phyloP scores from a whole-genome alignment of 2,113 vertebrate species.

The Corythoichthys intestinalis region DNA sequence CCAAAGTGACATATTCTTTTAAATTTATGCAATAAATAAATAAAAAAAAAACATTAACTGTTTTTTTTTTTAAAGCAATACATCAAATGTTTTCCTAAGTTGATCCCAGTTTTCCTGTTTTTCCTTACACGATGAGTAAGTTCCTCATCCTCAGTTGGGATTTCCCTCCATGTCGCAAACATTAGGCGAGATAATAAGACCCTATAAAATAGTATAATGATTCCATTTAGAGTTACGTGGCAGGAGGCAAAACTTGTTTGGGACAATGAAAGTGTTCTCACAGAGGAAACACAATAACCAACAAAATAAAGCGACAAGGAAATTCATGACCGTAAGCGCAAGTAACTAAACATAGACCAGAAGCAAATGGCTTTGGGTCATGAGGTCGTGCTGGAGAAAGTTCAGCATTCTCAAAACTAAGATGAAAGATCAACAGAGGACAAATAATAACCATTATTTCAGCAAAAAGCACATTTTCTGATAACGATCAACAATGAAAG shows the following conservation, averaged over 20 bases:
- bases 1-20: not conserved
- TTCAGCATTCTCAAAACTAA: constrained; percentile 33
- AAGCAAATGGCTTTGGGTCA: constrained; percentile 12
- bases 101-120: constrained; percentile 40
- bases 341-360: constrained; percentile 32
- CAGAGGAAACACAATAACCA: constrained; percentile 54
- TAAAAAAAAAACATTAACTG: not conserved
- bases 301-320: constrained; percentile 41
- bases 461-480: constrained; percentile 7
- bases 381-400: constrained; percentile 27
- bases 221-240: constrained; percentile 27
- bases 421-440: constrained; percentile 19
- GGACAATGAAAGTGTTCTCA: constrained; percentile 39
- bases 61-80: constrained; percentile 23
- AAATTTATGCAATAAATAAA: not conserved
- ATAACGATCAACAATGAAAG: constrained; percentile 11
- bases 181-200: constrained; percentile 51
- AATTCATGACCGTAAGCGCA: constrained; percentile 38
- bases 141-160: constrained; percentile 23
- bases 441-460: constrained; percentile 24
- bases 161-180: constrained; percentile 31
- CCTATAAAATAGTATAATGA: constrained; percentile 35
- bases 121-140: constrained; percentile 11
- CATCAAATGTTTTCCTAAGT: constrained; percentile 27
- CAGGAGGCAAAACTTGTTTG: constrained; percentile 17